Conservation (phyloP, 2,113 vertebrate species). For the Siniperca knerii region DNA sequence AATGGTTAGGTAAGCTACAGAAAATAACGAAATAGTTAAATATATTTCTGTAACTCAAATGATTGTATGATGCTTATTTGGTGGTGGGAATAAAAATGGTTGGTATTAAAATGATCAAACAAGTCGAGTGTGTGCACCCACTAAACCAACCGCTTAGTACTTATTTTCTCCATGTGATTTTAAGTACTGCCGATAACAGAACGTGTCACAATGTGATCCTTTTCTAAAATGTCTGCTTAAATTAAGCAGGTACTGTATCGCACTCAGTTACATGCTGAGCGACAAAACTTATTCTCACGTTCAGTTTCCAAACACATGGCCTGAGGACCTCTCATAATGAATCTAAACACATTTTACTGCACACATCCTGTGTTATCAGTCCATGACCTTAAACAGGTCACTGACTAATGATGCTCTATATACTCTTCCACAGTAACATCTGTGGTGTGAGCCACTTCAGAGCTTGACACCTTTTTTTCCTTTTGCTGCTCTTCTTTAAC, state of each 20-base stretch:
- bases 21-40: too few species aligned
- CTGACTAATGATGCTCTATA: conserved; percentile 52
- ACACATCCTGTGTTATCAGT: conserved; percentile 45
- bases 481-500: conserved; percentile 27
- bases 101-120: not conserved
- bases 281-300: not conserved
- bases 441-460: conserved; percentile 60
- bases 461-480: conserved; percentile 52
- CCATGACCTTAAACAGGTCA: conserved; percentile 49
- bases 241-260: not conserved
- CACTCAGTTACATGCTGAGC: not conserved
- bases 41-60: too few species aligned
- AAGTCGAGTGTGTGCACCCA: not conserved
- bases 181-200: not conserved
- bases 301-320: not conserved
- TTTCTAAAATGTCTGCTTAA: not conserved
- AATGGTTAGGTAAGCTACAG: too few species aligned
- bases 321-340: not conserved
- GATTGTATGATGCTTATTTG: too few species aligned
- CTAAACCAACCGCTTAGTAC: not conserved
- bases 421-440: conserved; percentile 36
- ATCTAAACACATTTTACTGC: conserved; percentile 8
- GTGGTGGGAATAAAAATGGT: too few species aligned
- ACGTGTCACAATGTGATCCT: not conserved
- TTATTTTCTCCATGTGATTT: not conserved